phyloP scores from a whole-genome alignment of 2,797 vertebrate species.

The Notolabrus celidotus region DNA sequence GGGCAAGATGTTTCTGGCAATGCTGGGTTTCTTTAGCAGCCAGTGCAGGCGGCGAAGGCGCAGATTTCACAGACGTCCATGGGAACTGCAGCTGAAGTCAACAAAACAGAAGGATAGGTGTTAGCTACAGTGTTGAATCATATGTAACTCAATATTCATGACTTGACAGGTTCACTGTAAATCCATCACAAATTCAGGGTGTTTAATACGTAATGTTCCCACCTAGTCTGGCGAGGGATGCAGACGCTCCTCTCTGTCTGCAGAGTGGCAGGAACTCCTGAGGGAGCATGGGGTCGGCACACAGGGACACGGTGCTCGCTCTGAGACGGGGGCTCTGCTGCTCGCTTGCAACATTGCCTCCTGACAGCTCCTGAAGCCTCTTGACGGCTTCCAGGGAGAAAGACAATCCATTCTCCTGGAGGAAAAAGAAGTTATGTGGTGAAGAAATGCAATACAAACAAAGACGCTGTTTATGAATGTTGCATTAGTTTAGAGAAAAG shows the following conservation, averaged over 20 bases:
- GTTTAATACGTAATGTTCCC: constrained; percentile 21
- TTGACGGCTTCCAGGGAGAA: constrained; percentile 83
- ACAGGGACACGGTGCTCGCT: constrained; percentile 65
- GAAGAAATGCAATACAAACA: neutral
- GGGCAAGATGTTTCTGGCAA: constrained; percentile 15
- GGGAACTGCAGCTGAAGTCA: constrained; percentile 71
- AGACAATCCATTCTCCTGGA: constrained; percentile 81
- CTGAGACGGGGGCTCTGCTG: constrained; percentile 70
- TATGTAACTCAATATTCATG: neutral
- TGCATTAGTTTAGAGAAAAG: neutral
- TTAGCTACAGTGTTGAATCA: constrained; percentile 4
- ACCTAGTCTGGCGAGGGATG: constrained; percentile 82
- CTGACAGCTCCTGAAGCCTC: constrained; percentile 79
- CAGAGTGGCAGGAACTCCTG: constrained; percentile 83
- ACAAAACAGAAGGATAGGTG: constrained; percentile 13
- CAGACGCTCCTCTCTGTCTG: constrained; percentile 66
- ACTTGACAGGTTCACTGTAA: neutral
- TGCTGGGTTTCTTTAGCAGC: constrained; percentile 71
- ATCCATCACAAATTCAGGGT: neutral
- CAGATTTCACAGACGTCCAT: constrained; percentile 86
- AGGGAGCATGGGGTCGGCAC: constrained; percentile 81
- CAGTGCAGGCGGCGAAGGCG: constrained; percentile 85
- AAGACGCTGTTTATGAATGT: neutral
- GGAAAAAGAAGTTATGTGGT: constrained; percentile 3
- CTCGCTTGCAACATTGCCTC: constrained; percentile 9